Evolutionary conservation across 30 jellyfish, hydroid and myxozoan genomes (phyloP).

Genomic region (Aurelia coerulea): DNA sequence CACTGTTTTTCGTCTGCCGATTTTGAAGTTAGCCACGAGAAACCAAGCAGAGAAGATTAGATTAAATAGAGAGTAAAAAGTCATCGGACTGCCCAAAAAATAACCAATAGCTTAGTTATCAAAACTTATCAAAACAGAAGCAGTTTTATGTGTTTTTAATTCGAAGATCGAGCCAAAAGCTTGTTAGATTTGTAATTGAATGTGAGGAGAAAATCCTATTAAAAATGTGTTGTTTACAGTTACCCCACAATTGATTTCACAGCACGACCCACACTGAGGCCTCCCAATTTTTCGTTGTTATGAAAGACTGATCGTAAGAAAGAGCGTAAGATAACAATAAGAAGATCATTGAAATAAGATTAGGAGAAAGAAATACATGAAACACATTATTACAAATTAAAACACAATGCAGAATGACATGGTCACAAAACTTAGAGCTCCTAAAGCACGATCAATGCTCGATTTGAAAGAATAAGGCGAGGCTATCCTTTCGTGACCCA

Average conservation of each 20-base stretch:
- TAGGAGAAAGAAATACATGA: conserved; percentile 1
- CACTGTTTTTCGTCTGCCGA: conserved; percentile 62
- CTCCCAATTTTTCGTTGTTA: not conserved
- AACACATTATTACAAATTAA: not conserved
- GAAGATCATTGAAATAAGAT: conserved; percentile 23
- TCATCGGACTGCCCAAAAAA: conserved; percentile 12
- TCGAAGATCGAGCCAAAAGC: conserved; percentile 9
- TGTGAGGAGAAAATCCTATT: conserved; percentile 2
- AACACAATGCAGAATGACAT: not conserved
- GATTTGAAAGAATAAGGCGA: too few species aligned
- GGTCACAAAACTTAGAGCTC: conserved; percentile 1
- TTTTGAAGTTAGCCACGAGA: conserved; percentile 48
- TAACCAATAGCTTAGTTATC: not conserved
- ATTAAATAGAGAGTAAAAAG: conserved; percentile 13
- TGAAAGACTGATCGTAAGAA: conserved; percentile 9
- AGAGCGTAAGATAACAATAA: not conserved
- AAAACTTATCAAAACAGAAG: conserved; percentile 14
- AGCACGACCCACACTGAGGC: conserved; percentile 8
- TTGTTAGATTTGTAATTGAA: conserved; percentile 16
- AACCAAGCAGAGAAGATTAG: conserved; percentile 52
- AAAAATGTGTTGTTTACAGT: conserved; percentile 24
- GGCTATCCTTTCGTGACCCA: conserved; percentile 23
- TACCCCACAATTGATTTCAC: not conserved
- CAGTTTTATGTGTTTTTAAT: not conserved
- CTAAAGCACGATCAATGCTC: conserved; percentile 6